Evolutionary conservation across 2,113 vertebrate genomes (phyloP).

Genomic region (Cyanoderma ruficeps): DNA sequence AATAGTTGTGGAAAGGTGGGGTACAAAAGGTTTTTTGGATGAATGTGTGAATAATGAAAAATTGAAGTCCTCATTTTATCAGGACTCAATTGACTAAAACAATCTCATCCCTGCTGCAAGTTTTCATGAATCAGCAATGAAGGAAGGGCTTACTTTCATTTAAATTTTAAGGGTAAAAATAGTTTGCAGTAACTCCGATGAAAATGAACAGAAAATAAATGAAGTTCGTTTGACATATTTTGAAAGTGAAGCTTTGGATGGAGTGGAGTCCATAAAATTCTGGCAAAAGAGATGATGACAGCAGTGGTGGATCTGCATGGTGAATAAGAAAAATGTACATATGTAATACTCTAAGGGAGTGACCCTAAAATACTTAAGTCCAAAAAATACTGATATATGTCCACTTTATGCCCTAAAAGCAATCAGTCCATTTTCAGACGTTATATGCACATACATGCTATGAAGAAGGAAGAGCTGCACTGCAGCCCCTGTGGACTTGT

Average conservation of each 20-base stretch:
- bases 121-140: neutral
- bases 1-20: neutral
- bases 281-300: neutral
- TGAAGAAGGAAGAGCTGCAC: neutral
- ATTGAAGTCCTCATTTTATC: neutral
- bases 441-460: neutral
- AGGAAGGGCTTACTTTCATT: neutral
- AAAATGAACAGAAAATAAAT: slow-evolving; percentile 4
- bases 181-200: neutral
- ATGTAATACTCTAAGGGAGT: neutral
- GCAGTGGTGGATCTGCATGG: neutral
- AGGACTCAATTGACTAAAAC: neutral
- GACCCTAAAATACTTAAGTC: neutral
- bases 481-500: neutral
- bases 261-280: neutral
- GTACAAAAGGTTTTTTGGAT: neutral
- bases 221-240: neutral
- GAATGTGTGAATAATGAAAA: neutral
- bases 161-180: neutral
- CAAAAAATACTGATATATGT: neutral
- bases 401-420: neutral
- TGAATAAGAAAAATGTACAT: neutral
- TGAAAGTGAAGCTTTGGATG: neutral
- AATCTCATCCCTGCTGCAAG: neutral
- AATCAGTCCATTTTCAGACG: neutral